Conservation (phyloP, 2,797 vertebrate species). For the Acipenser ruthenus region DNA sequence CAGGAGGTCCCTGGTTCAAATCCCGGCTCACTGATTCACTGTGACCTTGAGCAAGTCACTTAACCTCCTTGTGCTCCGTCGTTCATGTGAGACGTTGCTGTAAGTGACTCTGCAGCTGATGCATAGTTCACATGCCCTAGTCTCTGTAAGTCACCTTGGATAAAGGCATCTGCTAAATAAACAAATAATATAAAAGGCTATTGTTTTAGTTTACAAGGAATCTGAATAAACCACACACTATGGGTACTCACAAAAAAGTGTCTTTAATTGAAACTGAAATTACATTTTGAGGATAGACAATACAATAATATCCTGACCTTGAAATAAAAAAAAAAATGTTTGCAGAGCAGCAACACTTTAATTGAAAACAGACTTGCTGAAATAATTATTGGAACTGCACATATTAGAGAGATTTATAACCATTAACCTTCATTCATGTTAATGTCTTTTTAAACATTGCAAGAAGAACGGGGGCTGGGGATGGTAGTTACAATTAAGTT, state of each 20-base stretch:
- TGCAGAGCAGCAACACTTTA: not conserved
- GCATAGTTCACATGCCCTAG: no score
- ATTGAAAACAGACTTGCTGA: not conserved
- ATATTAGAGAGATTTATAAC: not conserved
- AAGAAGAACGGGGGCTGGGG: no score
- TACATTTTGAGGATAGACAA: not conserved
- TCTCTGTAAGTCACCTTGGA: no score
- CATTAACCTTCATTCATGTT: not conserved
- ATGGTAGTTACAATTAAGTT: no score
- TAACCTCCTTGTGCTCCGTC: no score
- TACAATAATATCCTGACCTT: not conserved
- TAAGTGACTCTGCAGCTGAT: no score
- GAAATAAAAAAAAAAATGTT: not conserved
- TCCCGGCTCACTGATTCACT: no score
- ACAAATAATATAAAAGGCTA: not conserved
- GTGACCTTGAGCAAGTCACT: no score
- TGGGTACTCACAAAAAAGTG: not conserved
- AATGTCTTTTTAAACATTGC: no score
- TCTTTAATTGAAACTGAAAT: slow-evolving; percentile 5
- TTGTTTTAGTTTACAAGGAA: not conserved
- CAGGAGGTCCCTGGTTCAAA: no score
- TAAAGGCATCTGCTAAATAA: no score
- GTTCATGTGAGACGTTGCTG: no score
- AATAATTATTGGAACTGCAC: slow-evolving; percentile 1
- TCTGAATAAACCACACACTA: not conserved